phyloP scores from a whole-genome alignment of 2,797 vertebrate species.

The Eleutherodactylus coqui region DNA sequence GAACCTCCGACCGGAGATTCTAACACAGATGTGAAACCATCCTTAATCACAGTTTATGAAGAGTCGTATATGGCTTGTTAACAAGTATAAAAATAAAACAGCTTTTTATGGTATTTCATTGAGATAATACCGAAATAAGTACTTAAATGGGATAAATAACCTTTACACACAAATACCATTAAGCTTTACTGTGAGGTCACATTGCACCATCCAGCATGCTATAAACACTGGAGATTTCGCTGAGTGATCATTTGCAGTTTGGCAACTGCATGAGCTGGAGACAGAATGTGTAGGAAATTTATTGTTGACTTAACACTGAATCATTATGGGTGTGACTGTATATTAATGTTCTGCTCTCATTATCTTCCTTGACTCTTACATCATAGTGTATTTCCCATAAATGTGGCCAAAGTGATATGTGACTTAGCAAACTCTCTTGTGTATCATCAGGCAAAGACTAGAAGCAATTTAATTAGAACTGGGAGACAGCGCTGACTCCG shows the following conservation, averaged over 20 bases:
- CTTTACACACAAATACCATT: neutral
- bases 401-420: neutral
- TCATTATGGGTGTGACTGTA: constrained; percentile 10
- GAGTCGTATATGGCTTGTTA: neutral
- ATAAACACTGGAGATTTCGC: neutral
- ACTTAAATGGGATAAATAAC: neutral
- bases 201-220: neutral
- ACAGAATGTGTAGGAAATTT: neutral
- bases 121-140: neutral
- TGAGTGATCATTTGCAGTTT: neutral
- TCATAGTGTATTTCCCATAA: constrained; percentile 1
- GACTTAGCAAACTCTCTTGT: neutral
- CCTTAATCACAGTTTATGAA: too few species aligned
- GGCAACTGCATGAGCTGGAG: neutral
- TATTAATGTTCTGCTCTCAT: neutral
- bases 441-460: neutral
- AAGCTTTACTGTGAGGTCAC: neutral
- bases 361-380: neutral
- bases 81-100: neutral
- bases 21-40: too few species aligned
- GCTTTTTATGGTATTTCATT: neutral
- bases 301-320: neutral
- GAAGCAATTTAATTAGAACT: neutral
- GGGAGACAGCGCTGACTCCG: neutral
- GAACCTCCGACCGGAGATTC: too few species aligned